Conservation (phyloP, 2,113 vertebrate genomes). For the Lamprologus callipterus region DNA sequence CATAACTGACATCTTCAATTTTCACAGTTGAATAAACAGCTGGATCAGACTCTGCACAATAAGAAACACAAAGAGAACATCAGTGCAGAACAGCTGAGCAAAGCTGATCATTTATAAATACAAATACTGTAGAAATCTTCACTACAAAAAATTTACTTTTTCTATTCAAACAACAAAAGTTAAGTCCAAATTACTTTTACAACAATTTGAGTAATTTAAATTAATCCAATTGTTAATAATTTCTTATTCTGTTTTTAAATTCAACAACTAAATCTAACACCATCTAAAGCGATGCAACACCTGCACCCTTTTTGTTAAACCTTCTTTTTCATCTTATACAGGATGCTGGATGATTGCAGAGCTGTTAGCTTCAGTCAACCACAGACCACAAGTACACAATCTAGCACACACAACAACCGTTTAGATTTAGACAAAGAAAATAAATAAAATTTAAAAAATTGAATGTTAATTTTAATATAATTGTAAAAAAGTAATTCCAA, state of each 20-base stretch:
- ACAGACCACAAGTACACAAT: rapidly evolving
- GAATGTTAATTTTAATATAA: neutral
- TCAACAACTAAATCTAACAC: neutral
- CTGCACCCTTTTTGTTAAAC: too few relatives aligned
- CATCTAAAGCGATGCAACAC: neutral
- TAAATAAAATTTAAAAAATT: rapidly evolving
- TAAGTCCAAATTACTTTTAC: neutral
- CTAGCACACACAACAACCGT: neutral
- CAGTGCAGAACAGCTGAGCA: neutral
- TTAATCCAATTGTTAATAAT: neutral
- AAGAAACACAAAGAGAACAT: rapidly evolving
- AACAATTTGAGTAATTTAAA: rapidly evolving
- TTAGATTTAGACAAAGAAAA: neutral
- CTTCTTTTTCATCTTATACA: neutral
- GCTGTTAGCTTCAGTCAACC: neutral
- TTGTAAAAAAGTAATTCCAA: rapidly evolving
- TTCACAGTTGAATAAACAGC: rapidly evolving
- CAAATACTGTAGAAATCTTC: neutral
- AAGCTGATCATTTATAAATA: neutral
- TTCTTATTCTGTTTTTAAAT: neutral
- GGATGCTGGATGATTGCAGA: neutral
- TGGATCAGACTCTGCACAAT: neutral
- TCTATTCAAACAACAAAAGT: neutral
- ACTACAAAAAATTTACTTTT: rapidly evolving
- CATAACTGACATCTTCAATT: neutral